These are phyloP conservation scores for Microplitis deprimator DNA, from an alignment of 2,888 invertebrate species.

Conservation along the genomic window DNA sequence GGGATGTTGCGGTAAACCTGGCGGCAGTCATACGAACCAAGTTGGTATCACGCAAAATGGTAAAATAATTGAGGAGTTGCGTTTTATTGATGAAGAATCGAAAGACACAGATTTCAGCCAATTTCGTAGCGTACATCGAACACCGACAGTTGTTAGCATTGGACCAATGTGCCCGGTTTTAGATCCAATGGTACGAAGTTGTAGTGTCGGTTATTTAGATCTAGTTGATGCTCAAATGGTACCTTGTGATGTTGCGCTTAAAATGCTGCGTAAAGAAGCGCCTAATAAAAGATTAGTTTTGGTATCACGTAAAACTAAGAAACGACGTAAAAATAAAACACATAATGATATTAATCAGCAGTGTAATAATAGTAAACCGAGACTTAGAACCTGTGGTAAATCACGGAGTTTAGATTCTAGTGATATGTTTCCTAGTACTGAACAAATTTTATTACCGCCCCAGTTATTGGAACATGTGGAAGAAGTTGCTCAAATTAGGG, in stretches of 20 bases:
- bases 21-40: constrained; percentile 52
- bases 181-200: constrained; percentile 86
- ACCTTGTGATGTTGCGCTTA: constrained; percentile 81
- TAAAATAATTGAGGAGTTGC: constrained; percentile 75
- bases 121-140: constrained; percentile 65
- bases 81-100: constrained; percentile 81
- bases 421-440: constrained; percentile 79
- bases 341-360: constrained; percentile 61
- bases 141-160: constrained; percentile 78
- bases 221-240: constrained; percentile 84
- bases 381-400: constrained; percentile 81
- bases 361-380: constrained; percentile 66
- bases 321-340: constrained; percentile 69
- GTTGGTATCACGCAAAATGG: constrained; percentile 48
- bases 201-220: constrained; percentile 91
- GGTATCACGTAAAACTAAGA: constrained; percentile 78
- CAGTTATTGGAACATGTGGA: constrained; percentile 64
- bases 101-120: constrained; percentile 55
- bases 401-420: constrained; percentile 90
- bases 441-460: constrained; percentile 64
- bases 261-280: constrained; percentile 81
- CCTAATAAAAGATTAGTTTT: constrained; percentile 82
- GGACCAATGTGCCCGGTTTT: constrained; percentile 75
- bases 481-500: constrained; percentile 44
- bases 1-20: constrained; percentile 56